Evolutionary conservation across 2,888 invertebrate species (phyloP), one percentile per base, ranked within the genome.

Genomic region (Colostygia pectinataria): DNA sequence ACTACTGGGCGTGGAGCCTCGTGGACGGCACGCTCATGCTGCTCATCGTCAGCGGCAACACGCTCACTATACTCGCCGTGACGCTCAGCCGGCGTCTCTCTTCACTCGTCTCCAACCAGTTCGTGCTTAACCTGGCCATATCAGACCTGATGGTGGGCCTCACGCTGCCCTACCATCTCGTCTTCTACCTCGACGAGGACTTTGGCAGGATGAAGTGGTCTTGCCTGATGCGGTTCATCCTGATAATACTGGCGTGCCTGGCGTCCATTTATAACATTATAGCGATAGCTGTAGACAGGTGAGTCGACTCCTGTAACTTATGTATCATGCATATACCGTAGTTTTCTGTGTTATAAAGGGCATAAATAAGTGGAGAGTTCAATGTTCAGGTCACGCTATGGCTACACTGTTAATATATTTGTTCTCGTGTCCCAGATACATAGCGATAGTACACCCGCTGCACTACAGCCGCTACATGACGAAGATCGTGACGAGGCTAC

Each of bases 241-340:
- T 95, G 42, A 93, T 95, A 58, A 93, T 93, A 61, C 91, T 95
- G 69, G 95, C 95, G 53, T 95, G 95, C 73, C 92, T 94, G 63
- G 95, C 95, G 38, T 96, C 95, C 60, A 94, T 96, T 66, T 93
- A 93, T 83, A 96, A 95, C 77, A 91, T 96, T 61, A 93, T 95
- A 67, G 93, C 94, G 38, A 95, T 96, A 59, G 96, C 96, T 20
- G 91, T 94, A 52, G 96, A 96, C 84, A 92, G 94, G 75, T 89
- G 68, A 72, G 80, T 68, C 8, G 23, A 24, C 56, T 37, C 20
- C 3, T 29, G 29, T 53, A 51, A 53, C 38, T 45, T 23, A 53
- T 29, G 44, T 54, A 42, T 51, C 38, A 53, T 58, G 53, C 43
- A 12, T 34, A 33, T 57, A 55, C 46, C 37, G 40, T 53, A 47